A percentile compares a stretch with the other conserved stretches of the same genome.
These are phyloP conservation scores for Caenorhabditis tropicalis DNA, from an alignment of 1,140 invertebrate genomes.

Conservation along the genomic window DNA sequence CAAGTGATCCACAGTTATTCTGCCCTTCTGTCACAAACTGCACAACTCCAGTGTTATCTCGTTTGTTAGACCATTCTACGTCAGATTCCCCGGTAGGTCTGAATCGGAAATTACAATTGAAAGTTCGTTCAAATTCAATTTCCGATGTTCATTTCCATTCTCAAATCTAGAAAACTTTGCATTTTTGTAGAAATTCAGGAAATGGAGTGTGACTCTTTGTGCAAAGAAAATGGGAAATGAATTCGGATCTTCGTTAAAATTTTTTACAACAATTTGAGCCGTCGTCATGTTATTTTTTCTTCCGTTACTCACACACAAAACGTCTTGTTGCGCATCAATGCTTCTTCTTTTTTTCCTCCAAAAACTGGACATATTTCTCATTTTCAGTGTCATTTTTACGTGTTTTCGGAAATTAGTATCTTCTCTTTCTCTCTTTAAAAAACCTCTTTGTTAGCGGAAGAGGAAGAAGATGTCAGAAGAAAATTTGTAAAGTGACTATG, in stretches of 20 bases:
- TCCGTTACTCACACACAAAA: not conserved
- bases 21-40: no score
- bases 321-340: not conserved
- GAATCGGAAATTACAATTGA: not conserved
- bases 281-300: not conserved
- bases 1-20: no score
- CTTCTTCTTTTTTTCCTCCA: not conserved
- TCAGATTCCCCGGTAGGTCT: not conserved
- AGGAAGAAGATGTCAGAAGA: not conserved
- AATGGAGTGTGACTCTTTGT: no score
- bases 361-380: not conserved
- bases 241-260: no score
- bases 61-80: not conserved
- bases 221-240: no score
- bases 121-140: not conserved
- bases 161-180: not conserved
- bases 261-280: not conserved
- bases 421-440: not conserved
- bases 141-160: not conserved
- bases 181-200: no score
- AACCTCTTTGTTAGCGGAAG: not conserved
- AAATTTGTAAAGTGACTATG: not conserved
- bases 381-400: constrained; percentile 29
- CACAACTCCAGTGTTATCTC: not conserved
- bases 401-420: constrained; percentile 31